phyloP scores from a whole-genome alignment of 2,888 invertebrate species.

The Thymelicus lineola region DNA sequence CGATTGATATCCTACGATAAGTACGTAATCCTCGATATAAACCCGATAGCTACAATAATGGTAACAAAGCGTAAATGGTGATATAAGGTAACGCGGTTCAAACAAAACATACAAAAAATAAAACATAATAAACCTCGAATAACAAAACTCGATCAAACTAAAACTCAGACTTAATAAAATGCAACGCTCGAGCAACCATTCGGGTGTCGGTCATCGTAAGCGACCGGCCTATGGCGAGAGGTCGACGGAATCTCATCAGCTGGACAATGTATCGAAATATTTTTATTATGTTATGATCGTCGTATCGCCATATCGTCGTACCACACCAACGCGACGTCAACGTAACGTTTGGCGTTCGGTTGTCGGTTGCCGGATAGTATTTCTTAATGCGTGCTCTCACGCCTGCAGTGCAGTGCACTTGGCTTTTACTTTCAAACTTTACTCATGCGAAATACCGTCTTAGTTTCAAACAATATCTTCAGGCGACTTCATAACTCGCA shows the following conservation, averaged over 20 bases:
- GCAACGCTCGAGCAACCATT: slow-evolving; percentile 67
- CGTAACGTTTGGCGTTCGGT: slow-evolving; percentile 50
- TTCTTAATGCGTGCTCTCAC: slow-evolving; percentile 47
- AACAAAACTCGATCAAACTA: slow-evolving; percentile 61
- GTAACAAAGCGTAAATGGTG: slow-evolving; percentile 73
- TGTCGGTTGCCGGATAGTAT: slow-evolving; percentile 40
- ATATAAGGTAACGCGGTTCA: slow-evolving; percentile 61
- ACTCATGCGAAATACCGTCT: slow-evolving; percentile 47
- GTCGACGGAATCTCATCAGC: slow-evolving; percentile 49
- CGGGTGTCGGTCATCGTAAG: slow-evolving; percentile 61
- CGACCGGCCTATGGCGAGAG: slow-evolving; percentile 48
- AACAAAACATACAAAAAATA: slow-evolving; percentile 59
- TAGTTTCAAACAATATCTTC: slow-evolving; percentile 38
- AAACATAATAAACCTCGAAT: slow-evolving; percentile 57
- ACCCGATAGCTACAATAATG: slow-evolving; percentile 65
- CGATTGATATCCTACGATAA: slow-evolving; percentile 54
- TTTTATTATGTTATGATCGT: slow-evolving; percentile 50
- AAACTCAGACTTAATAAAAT: slow-evolving; percentile 72
- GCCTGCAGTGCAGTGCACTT: slow-evolving; percentile 49
- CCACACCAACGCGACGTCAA: slow-evolving; percentile 38
- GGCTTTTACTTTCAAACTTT: slow-evolving; percentile 58
- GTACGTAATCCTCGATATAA: slow-evolving; percentile 44
- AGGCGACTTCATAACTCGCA: slow-evolving; percentile 35
- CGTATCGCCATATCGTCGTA: slow-evolving; percentile 54
- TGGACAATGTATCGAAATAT: slow-evolving; percentile 48